These are phyloP conservation scores for Pavo muticus DNA, from an alignment of 2,113 vertebrate species.

Conservation along the genomic window DNA sequence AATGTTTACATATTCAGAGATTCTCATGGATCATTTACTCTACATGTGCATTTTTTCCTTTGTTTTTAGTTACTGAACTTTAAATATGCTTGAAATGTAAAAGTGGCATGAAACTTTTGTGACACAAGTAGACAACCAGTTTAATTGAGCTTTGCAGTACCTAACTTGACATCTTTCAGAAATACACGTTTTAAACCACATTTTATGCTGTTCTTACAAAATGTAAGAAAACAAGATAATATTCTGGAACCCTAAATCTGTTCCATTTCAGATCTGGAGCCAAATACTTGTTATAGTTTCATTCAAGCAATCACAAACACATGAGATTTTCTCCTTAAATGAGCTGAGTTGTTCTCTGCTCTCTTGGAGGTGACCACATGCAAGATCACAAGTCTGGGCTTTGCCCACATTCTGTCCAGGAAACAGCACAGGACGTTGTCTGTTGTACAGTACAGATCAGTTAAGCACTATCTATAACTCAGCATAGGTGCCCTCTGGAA, in stretches of 20 bases:
- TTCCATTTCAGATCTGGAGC: not conserved
- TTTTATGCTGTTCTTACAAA: not conserved
- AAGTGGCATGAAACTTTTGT: slow-evolving; percentile 86
- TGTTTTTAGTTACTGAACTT: slow-evolving; percentile 81
- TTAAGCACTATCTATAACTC: not conserved
- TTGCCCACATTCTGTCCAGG: not conserved
- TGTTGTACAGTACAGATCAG: not conserved
- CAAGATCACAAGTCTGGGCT: not conserved
- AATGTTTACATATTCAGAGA: slow-evolving; percentile 69
- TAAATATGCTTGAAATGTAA: slow-evolving; percentile 86
- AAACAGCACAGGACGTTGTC: not conserved
- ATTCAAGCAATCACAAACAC: not conserved
- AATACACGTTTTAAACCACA: not conserved
- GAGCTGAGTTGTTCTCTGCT: not conserved
- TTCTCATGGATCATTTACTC: slow-evolving; percentile 74
- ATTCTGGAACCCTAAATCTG: not conserved
- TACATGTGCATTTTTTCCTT: slow-evolving; percentile 74
- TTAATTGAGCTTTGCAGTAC: not conserved
- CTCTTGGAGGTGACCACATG: not conserved
- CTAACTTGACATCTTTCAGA: not conserved
- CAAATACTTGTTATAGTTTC: not conserved
- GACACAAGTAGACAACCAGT: slow-evolving; percentile 70
- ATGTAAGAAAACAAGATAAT: not conserved
- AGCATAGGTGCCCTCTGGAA: not conserved
- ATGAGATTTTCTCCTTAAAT: not conserved